Percentiles rank a stretch among this genome's conserved stretches.
These are phyloP conservation scores for Bellardia pandia DNA, from an alignment of 2,888 invertebrate genomes.

Conservation along the genomic window DNA sequence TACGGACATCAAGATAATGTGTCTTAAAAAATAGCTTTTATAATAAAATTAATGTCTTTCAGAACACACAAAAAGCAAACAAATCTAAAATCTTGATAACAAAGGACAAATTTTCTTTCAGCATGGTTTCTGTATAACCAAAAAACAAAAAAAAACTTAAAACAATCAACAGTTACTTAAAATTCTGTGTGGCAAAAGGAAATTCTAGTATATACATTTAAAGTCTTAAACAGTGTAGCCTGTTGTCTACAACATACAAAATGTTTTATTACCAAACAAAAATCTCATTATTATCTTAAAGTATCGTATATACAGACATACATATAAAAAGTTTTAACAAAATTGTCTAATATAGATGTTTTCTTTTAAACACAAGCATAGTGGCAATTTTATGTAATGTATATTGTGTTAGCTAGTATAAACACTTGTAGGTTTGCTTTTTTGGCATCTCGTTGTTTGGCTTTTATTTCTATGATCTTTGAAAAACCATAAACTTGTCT, in stretches of 20 bases:
- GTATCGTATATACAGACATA: too few species aligned
- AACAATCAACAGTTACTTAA: conserved; percentile 61
- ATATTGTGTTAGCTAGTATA: not conserved
- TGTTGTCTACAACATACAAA: conserved; percentile 29
- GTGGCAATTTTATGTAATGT: too few species aligned
- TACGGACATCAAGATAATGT: not conserved
- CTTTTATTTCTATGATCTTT: not conserved
- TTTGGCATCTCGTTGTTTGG: conserved; percentile 29
- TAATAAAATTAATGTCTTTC: conserved; percentile 51
- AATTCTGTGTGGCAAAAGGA: not conserved
- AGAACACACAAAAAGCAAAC: not conserved
- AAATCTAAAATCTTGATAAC: conserved; percentile 37
- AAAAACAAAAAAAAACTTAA: not conserved
- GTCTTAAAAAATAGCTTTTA: not conserved
- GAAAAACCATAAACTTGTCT: not conserved
- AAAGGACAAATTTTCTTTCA: conserved; percentile 32
- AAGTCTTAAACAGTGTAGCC: not conserved
- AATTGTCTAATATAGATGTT: conserved; percentile 31
- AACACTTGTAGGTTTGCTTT: conserved; percentile 16
- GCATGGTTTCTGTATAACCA: not conserved
- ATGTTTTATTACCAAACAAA: conserved; percentile 46
- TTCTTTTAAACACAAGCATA: not conserved
- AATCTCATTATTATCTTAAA: conserved; percentile 38
- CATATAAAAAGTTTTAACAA: too few species aligned
- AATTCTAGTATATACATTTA: conserved; percentile 2